Base-by-base conservation (phyloP, 2,888 invertebrate genomes). In the Pachydiplax longipennis region DNA sequence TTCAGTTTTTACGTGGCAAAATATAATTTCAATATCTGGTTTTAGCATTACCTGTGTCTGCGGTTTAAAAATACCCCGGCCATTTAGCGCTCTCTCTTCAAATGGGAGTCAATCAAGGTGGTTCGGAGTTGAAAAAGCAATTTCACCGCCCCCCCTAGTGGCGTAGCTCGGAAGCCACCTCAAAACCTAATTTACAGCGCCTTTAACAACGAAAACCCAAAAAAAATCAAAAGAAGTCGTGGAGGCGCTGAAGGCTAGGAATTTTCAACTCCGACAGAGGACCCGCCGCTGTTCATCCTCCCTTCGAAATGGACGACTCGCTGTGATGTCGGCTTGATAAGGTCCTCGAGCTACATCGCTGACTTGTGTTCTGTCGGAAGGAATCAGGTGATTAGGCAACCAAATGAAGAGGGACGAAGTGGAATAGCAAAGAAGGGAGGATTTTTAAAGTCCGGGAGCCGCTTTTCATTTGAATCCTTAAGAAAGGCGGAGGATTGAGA, bases 351-450 rank as follows among this genome's bases (percentile, higher is more conserved):
- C 65, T 35, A 65, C 58, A 61, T 13, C 37, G 22, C 37, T 2
- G 87, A 87, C 87, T 87, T 65, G 37, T 61, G 87, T 87, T 87
- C 73, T 31, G 31, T 73, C 58, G 61, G 61, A 87, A 87, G 87
- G 61, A 65, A 35, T 61, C 87, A 87, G 87, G 87, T 87, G 87
- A 87, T 87, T 87, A 65, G 87, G 87, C n/a, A 87, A 87, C 61
- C 87, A 87, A 65, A 87, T 87, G 87, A 87, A 61, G 87, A 87
- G 87, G 35, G 35, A 61, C 31, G 53, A 37, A 58, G 37, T 13
- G 35, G 87, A 35, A 37, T 58, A 22, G n/a, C 25, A 25, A 37
- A n/a, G 61, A 61, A 61, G n/a, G 73, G 73, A 25, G 25, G 65
- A 6, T 65, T 31, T 73, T 73, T 73, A 0, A 44, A 44, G 44